Evolutionary conservation across 2,113 vertebrate genomes (phyloP), one percentile per base, ranked within the genome.

Genomic region (Glaucomys volans): DNA sequence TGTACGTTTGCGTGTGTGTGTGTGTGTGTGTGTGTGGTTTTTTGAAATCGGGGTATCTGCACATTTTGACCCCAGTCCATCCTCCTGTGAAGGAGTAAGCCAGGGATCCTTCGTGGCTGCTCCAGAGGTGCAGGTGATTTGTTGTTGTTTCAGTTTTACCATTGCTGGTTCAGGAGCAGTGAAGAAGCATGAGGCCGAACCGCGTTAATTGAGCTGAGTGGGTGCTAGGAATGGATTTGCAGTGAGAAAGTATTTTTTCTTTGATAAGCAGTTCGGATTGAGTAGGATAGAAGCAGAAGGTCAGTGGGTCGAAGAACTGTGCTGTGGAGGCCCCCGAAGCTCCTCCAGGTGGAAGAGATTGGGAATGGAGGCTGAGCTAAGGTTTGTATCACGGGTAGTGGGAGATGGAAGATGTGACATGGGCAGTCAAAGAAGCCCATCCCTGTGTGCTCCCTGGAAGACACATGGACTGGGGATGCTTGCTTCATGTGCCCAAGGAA

Each of bases 101-200:
- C 64, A 57, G 26, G 40, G 59, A 32, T 62, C 86, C 64, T 83
- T 59, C 16, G 17, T 40, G 62, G 42, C 72, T 62, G 54, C 30
- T 92, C 35, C 22, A 79, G 75, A 30, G 79, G 35, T 28, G 26
- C 2, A 44, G 54, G 40, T 17, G 22, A 26, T 87, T 13, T 47
- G 59, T 24, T 83, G 42, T 37, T 52, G 69, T 18, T 79, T 37
- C 14, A 71, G 22, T 24, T 50, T 82, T 50, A 40, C 71, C 16
- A 16, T 76, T 59, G n/a, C 71, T 91, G 94, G 71, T 79, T 40
- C 71, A 83, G 71, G 50, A 67, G 50, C 64, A 69, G 47, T 52
- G 76, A 76, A 81, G 57, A 91, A 64, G 37, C 67, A 26, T 0
- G 20, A 90, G 42, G 79, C 47, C 1, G 40, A 22, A n/a, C 32